phyloP scores from a whole-genome alignment of 2,113 vertebrate species.

The Penelope pileata region DNA sequence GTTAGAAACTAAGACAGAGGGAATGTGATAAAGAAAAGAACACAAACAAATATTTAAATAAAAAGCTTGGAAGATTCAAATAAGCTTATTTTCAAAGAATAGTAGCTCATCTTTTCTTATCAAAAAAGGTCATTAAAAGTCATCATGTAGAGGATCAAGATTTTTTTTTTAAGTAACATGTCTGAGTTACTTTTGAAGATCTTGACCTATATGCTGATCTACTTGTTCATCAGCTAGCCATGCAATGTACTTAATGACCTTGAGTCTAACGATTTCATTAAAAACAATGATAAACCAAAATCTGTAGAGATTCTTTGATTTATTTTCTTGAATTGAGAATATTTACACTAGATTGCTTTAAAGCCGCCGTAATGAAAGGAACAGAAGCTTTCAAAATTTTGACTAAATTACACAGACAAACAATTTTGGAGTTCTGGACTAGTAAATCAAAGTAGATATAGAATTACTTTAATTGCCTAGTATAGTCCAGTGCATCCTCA shows the following conservation, averaged over 20 bases:
- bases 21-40: neutral
- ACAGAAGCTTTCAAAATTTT: neutral
- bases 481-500: neutral
- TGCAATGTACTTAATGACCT: neutral
- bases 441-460: neutral
- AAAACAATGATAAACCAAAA: neutral
- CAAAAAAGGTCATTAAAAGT: neutral
- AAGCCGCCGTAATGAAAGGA: neutral
- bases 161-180: too few species aligned
- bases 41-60: neutral
- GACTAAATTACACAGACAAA: neutral
- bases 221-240: neutral
- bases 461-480: neutral
- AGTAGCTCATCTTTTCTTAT: neutral
- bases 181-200: neutral
- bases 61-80: neutral
- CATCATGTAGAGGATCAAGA: accelerated
- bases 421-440: neutral
- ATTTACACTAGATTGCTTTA: neutral
- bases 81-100: neutral
- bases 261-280: neutral
- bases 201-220: neutral
- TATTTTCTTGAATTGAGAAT: neutral
- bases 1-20: too few species aligned
- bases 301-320: neutral